Conservation (phyloP, 1,140 invertebrate species). For the Aphis craccivora region DNA sequence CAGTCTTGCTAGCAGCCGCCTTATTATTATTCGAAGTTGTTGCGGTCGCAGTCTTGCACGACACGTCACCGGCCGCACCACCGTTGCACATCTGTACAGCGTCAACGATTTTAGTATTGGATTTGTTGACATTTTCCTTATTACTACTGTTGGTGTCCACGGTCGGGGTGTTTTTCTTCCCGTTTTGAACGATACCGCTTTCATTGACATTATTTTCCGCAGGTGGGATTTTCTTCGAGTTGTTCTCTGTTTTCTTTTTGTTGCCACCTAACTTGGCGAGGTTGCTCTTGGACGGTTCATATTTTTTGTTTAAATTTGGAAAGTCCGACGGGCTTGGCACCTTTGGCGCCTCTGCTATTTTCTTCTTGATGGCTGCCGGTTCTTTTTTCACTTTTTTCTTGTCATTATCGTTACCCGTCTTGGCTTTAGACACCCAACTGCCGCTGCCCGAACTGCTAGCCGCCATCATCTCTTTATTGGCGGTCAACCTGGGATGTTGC, state of each 20-base stretch:
- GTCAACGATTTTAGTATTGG: background rate
- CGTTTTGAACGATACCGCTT: background rate
- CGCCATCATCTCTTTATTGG: background rate
- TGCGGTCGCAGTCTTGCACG: background rate
- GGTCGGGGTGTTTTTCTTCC: background rate
- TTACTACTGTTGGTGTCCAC: background rate
- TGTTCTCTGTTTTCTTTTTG: constrained; percentile 33
- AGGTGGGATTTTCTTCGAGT: background rate
- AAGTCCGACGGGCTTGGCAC: constrained; percentile 35
- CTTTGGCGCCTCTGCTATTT: constrained; percentile 50
- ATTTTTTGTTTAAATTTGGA: constrained; percentile 51
- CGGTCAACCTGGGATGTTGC: background rate
- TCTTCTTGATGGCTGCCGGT: constrained; percentile 15
- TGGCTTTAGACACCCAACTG: constrained; percentile 51
- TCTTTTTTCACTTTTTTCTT: constrained; percentile 30
- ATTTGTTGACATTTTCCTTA: background rate
- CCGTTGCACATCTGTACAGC: background rate
- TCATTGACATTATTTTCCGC: background rate
- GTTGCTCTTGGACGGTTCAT: constrained; percentile 45
- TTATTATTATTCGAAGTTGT: background rate
- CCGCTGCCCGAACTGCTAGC: background rate
- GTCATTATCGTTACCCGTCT: background rate
- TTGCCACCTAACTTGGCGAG: constrained; percentile 43
- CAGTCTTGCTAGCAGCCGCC: background rate
- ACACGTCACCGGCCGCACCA: background rate